Conservation (phyloP, 2,888 invertebrate genomes). For the Venusia cambrica region DNA sequence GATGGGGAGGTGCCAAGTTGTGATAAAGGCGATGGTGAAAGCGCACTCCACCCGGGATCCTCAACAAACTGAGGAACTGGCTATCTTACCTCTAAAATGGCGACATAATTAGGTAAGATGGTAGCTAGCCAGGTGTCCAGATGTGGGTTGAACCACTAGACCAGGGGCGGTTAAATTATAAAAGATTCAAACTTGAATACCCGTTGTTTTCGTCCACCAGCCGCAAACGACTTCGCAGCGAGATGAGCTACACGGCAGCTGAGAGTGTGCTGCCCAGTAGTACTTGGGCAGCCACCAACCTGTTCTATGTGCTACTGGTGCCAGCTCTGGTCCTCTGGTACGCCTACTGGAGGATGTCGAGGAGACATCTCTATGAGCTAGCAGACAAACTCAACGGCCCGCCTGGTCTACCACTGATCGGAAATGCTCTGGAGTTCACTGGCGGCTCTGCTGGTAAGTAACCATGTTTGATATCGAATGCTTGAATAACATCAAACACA, state of each 20-base stretch:
- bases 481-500: too few species aligned
- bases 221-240: slow-evolving; percentile 25
- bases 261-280: slow-evolving; percentile 64
- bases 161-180: too few species aligned
- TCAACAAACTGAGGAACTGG: too few species aligned
- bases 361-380: slow-evolving; percentile 85
- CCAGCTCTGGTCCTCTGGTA: slow-evolving; percentile 87
- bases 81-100: too few species aligned
- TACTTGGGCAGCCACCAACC: slow-evolving; percentile 82
- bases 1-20: too few species aligned
- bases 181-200: too few species aligned
- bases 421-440: slow-evolving; percentile 87
- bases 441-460: slow-evolving; percentile 86
- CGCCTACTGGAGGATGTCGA: slow-evolving; percentile 87
- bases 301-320: slow-evolving; percentile 87
- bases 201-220: slow-evolving; percentile 2
- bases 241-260: slow-evolving; percentile 66
- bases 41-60: too few species aligned
- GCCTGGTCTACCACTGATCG: slow-evolving; percentile 85
- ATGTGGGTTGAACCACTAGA: too few species aligned
- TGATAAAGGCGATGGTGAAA: too few species aligned
- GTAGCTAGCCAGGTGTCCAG: too few species aligned
- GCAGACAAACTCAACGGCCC: slow-evolving; percentile 88
- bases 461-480: not conserved
- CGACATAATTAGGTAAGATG: too few species aligned